phyloP scores from a whole-genome alignment of 1,140 invertebrate species.

The Aricia agestis region DNA sequence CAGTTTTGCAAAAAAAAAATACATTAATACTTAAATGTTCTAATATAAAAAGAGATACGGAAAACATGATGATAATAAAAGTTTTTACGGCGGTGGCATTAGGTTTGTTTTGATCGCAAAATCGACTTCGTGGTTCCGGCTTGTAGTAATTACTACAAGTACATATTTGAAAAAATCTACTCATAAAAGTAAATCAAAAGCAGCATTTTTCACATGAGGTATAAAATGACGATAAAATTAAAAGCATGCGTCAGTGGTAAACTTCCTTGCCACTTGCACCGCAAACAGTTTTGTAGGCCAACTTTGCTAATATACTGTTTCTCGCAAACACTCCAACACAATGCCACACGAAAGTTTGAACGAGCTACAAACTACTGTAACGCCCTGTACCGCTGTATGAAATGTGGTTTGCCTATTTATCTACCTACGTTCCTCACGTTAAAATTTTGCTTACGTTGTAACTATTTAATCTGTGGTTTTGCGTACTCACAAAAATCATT shows the following conservation, averaged over 20 bases:
- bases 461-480: not conserved
- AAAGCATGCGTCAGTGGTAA: not conserved
- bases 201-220: no score
- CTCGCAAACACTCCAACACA: constrained; percentile 39
- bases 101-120: not conserved
- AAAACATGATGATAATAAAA: not conserved
- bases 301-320: constrained; percentile 60
- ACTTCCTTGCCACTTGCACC: not conserved
- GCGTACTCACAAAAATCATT: no score
- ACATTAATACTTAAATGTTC: no score
- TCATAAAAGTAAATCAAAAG: no score
- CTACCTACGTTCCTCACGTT: not conserved
- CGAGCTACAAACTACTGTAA: constrained; percentile 31
- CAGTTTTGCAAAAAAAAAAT: no score
- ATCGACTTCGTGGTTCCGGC: not conserved
- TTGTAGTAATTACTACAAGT: no score
- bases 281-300: constrained; percentile 30
- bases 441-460: constrained; percentile 15
- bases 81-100: not conserved
- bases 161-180: no score
- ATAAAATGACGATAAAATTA: not conserved
- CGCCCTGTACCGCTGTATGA: constrained; percentile 3
- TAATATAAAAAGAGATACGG: constrained; percentile 11
- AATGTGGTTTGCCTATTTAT: constrained; percentile 3
- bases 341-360: constrained; percentile 39